These are phyloP conservation scores for Cygnus buccinator DNA, from an alignment of 2,113 vertebrate species.

Conservation along the genomic window DNA sequence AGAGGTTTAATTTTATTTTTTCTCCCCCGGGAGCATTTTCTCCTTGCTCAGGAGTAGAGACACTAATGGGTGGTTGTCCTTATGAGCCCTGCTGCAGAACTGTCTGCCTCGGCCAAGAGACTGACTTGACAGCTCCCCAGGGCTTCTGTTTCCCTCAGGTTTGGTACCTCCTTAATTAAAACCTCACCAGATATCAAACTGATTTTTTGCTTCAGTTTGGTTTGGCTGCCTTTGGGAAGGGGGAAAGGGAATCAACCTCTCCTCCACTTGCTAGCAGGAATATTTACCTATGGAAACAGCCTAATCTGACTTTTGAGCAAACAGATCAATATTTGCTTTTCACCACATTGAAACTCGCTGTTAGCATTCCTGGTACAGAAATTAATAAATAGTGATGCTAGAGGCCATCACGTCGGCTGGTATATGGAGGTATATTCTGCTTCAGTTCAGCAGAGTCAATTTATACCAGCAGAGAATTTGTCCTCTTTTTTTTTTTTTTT, in stretches of 20 bases:
- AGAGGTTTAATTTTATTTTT: neutral
- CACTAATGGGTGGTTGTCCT: neutral
- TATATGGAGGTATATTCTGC: neutral
- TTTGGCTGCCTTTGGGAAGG: neutral
- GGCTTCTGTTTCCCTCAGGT: neutral
- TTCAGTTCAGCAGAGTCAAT: neutral
- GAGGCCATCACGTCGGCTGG: neutral
- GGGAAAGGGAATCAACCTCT: neutral
- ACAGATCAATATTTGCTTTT: slow-evolving; percentile 59
- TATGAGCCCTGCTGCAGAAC: neutral
- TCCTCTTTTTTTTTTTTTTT: neutral
- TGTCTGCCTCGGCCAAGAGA: neutral
- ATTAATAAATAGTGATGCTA: slow-evolving; percentile 22
- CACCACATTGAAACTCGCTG: neutral
- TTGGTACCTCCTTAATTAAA: slow-evolving; percentile 17
- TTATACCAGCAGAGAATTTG: neutral
- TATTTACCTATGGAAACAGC: slow-evolving; percentile 19
- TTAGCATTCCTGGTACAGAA: slow-evolving; percentile 35
- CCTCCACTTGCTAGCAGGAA: neutral
- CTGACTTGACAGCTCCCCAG: neutral
- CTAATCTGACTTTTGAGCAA: slow-evolving; percentile 30
- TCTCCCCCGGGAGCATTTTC: neutral
- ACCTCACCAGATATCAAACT: neutral
- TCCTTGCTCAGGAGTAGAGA: rapidly evolving
- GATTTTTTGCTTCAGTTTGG: neutral